Base-by-base conservation (phyloP, 2,797 vertebrate genomes). In the Tarsius wallacei region DNA sequence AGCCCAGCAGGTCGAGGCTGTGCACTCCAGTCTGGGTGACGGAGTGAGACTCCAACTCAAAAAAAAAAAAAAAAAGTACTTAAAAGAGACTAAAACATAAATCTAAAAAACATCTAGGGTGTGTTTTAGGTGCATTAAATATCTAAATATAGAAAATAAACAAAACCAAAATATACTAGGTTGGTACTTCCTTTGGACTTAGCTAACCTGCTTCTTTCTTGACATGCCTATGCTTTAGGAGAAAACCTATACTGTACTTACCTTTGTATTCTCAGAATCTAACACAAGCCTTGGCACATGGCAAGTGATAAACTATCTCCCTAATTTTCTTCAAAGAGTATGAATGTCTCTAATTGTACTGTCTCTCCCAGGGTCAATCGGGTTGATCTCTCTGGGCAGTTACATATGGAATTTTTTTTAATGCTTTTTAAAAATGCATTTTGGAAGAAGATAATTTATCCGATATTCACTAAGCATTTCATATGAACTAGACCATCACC, bases 121-220 rank as follows among this genome's bases (percentile, higher is more conserved):
- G 59, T 80, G 53, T 90, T 90, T 96, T 82, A 93, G 63, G 12
- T 24, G 90, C 63, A 84, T 21, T 74, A 64, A 91, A 42, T n/a
- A 87, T 77, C 53, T 82, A 83, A 61, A 78, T 42, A 66, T 91
- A 96, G 82, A 97, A 94, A 87, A 73, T 49, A 24, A 91, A 94
- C 49, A 59, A 42, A 84, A 33, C 16, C 42, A 57, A 49, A 78
- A 91, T 33, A 76, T 10, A 51, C 33, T n/a, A 82, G 26, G 1
- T 2, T 13, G 26, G 70, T 12, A 90, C 3, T 55, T 83, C 70
- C 80, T 91, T 22, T 82, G 55, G 2, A 24, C 24, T 24, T 53
- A 81, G 7, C 24, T 21, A 1, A 1, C 7, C 3, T 16, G 13
- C 59, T 66, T 24, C 14, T 77, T 31, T 64, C 13, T 16, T 47